Evolutionary conservation across 2,888 invertebrate species (phyloP), one percentile per base, ranked within the genome.

Genomic region (Netelia inedita): DNA sequence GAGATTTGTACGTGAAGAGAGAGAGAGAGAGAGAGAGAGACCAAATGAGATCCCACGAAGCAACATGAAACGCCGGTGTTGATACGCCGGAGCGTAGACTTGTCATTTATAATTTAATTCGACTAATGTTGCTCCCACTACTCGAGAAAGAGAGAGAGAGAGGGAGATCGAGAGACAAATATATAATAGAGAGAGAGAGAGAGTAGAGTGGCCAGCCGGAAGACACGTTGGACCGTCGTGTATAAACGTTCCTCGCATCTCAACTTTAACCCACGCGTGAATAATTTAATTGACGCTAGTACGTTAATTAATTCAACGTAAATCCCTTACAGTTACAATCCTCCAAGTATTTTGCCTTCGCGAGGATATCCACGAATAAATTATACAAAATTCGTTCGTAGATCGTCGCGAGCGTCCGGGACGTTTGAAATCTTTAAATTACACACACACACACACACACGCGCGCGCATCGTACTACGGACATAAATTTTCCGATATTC

Each of bases 81-180:
- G 43, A 59, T 35, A 23, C 55, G 50, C n/a, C 74, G 19, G 68
- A 19, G 68, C 41, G n/a, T 55, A 71, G 55, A 79, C 57, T 78
- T 75, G 85, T 81, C 79, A 83, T 85, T 61, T 79, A 71, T 83
- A 81, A 86, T 86, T 85, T 66, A 83, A 86, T 86, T 85, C 80
- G 73, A 78, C 76, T 83, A 85, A 85, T 84, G 79, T 73, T 73
- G 50, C 28, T 28, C 0, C 28, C 5, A 5, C 28, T 28, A 28
- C 28, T 28, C 28, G 28, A 28, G 28, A 61, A 28, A 53, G 35
- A n/a, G 23, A 41, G 14, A 9, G 9, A 9, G 9, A 35, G 53
- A 59, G 57, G 35, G n/a, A 14, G 57, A 66, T n/a, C n/a, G 76
- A 63, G 28, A 53, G 53, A 28, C n/a, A n/a, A n/a, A n/a, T n/a